These are phyloP conservation scores for Cryptoleucopteryx plumbea DNA, from an alignment of 2,113 vertebrate genomes.

Conservation along the genomic window DNA sequence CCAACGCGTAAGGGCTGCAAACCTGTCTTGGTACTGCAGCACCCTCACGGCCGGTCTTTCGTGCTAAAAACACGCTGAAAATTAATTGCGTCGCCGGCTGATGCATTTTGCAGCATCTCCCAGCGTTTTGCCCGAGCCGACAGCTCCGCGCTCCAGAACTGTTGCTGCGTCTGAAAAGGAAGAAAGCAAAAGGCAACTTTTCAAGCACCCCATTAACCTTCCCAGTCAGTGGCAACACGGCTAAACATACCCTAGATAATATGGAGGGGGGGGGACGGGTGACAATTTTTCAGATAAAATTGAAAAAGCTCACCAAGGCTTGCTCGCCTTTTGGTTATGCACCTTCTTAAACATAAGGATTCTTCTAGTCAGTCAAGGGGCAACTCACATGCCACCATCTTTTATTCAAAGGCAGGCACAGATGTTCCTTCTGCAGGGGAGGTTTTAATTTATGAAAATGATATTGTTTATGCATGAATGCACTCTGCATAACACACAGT, in stretches of 20 bases:
- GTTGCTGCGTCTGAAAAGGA: background rate
- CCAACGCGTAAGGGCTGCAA: background rate
- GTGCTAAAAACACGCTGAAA: background rate
- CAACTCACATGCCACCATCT: constrained; percentile 84
- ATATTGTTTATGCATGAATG: constrained; percentile 94
- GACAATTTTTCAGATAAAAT: background rate
- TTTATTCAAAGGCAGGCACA: constrained; percentile 90
- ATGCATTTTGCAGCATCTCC: background rate
- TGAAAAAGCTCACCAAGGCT: background rate
- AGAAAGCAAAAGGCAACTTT: background rate
- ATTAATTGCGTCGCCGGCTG: background rate
- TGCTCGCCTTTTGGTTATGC: background rate
- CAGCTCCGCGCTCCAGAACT: background rate
- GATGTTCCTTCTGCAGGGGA: constrained; percentile 93
- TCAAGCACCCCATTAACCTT: background rate
- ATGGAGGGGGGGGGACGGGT: background rate
- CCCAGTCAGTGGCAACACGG: background rate
- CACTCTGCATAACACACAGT: constrained; percentile 83
- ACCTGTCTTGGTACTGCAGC: background rate
- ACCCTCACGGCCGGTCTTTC: background rate
- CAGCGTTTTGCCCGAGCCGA: fast-evolving
- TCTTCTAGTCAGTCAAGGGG: constrained; percentile 79
- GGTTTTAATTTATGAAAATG: constrained; percentile 96
- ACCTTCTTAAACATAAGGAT: constrained; percentile 63
- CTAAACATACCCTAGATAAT: background rate